Conservation (phyloP, 2,113 vertebrate species). For the Chitala chitala region DNA sequence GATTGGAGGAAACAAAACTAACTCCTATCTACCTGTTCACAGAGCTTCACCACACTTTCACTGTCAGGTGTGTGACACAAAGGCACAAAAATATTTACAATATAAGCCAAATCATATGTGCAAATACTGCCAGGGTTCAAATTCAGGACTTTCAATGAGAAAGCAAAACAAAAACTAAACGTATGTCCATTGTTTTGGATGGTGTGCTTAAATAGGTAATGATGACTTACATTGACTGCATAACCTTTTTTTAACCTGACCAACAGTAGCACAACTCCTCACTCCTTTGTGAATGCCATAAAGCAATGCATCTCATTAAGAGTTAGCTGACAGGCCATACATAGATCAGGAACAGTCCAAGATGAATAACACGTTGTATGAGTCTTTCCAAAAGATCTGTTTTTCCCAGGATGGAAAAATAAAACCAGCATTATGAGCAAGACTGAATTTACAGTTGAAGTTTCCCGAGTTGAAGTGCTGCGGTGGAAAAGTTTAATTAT, state of each 20-base stretch:
- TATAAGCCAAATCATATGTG: too few species aligned
- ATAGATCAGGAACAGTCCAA: constrained; percentile 60
- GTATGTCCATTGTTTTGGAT: constrained; percentile 17
- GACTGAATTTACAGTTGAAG: background rate
- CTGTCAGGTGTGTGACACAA: background rate
- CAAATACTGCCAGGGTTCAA: too few species aligned
- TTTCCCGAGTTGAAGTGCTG: constrained; percentile 1
- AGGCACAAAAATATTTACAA: background rate
- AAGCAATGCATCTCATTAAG: constrained; percentile 61
- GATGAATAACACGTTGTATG: constrained; percentile 42
- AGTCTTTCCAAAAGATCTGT: constrained; percentile 5
- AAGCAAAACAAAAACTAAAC: too few species aligned
- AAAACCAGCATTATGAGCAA: background rate
- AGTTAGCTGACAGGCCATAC: constrained; percentile 49
- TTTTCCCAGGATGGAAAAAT: background rate
- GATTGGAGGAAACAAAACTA: too few species aligned
- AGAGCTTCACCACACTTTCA: background rate
- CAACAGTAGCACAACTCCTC: constrained; percentile 56
- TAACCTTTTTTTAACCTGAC: constrained; percentile 56
- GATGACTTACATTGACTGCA: constrained; percentile 56
- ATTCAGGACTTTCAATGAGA: too few species aligned
- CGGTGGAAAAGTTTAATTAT: too few species aligned
- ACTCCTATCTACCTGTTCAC: too few species aligned
- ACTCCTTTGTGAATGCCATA: constrained; percentile 46
- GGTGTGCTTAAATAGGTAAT: constrained; percentile 56